Base-by-base conservation (phyloP, 2,888 invertebrate genomes). In the Tiphia femorata region DNA sequence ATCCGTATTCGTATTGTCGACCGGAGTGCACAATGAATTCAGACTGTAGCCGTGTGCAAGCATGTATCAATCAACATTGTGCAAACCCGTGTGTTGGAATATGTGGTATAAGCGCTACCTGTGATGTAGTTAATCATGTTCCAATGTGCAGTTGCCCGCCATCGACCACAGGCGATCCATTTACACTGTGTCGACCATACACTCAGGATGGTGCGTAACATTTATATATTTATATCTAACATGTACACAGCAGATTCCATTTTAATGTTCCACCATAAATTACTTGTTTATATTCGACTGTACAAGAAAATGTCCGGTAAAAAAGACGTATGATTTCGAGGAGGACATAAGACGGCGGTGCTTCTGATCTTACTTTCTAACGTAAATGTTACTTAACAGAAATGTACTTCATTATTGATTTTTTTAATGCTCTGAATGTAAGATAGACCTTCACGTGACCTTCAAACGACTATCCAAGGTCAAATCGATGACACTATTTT, bases 11-110 rank as follows among this genome's bases (percentile, higher is more conserved):
- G 1, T 84, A 79, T 67, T 93, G 92, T 77, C 86, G 92, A 59
- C 92, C 92, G 4, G 92, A 93, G 84, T 93, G 92, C 75, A 88
- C 90, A 0, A 88, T 89, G 42, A 92, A 91, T 72, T 88, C 90
- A 8, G 92, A 93, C 71, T 93, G 92, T 78, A 84, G 88, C 52
- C 86, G 90, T 37, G 86, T 88, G 67, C 85, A 89, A 71, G 89
- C 91, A 12, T 93, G 92, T 68, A 87, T 91, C 61, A 90, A 91
- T 71, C 88, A 89, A 55, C 88, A 88, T 75, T 93, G 92, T 73
- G 86, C 87, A 30, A 90, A 93, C 78, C 92, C 92, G 25, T 93
- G 92, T 68, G 88, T 89, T 38, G 92, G 91, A 57, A 90, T 91
- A 8, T 93, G 92, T 77, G 92, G 92, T 3, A 85, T 88, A 16